These are phyloP conservation scores for Corythaixoides concolor DNA, from an alignment of 2,113 vertebrate species.

Conservation along the genomic window DNA sequence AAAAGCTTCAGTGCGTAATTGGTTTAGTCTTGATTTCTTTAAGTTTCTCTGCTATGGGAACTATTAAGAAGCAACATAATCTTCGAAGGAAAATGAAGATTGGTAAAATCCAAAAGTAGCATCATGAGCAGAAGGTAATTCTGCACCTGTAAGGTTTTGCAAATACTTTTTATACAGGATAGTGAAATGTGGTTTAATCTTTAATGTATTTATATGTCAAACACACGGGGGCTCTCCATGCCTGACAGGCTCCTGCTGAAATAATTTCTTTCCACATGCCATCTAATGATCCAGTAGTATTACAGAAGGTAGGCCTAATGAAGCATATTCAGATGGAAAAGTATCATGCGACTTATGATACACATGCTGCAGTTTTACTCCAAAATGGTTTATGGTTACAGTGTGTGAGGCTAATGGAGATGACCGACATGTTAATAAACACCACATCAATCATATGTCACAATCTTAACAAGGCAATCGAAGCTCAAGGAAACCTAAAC, in stretches of 20 bases:
- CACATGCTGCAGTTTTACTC: background rate
- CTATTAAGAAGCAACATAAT: constrained; percentile 16
- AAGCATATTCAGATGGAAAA: constrained; percentile 29
- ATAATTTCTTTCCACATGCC: background rate
- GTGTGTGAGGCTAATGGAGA: background rate
- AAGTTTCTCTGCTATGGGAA: constrained; percentile 19
- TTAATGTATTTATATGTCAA: background rate
- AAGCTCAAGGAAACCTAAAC: background rate
- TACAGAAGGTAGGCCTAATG: constrained; percentile 49
- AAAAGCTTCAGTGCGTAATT: constrained; percentile 15
- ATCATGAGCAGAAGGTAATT: background rate
- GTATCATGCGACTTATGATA: background rate
- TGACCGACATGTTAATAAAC: background rate
- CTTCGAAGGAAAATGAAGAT: constrained; percentile 23
- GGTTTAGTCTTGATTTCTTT: background rate
- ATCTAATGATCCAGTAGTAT: constrained; percentile 20
- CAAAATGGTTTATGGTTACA: background rate
- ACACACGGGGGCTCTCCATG: constrained; percentile 44
- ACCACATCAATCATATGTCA: background rate
- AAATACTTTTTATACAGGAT: constrained; percentile 17
- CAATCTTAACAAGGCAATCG: background rate
- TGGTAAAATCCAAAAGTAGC: background rate
- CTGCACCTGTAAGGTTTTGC: background rate
- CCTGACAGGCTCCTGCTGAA: constrained; percentile 5
- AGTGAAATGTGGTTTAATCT: background rate